phyloP scores from a whole-genome alignment of 2,888 invertebrate species.

The Thalpophila matura region DNA sequence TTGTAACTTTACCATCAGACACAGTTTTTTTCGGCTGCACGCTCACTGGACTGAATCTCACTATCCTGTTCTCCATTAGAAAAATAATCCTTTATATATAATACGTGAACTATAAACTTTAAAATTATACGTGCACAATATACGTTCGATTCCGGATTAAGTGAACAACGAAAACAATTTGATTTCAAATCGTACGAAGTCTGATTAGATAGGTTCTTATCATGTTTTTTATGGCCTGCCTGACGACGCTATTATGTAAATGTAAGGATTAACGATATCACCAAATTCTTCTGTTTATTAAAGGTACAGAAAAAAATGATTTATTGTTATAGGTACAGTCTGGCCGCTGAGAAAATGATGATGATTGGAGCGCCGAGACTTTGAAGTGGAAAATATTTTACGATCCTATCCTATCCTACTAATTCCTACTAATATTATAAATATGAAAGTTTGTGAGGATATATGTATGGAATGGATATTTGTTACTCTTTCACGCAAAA shows the following conservation, averaged over 20 bases:
- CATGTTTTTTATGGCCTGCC: slow-evolving; percentile 65
- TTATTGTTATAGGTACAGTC: too few species aligned
- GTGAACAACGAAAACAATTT: slow-evolving; percentile 72
- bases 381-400: too few species aligned
- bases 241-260: slow-evolving; percentile 63
- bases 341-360: too few species aligned
- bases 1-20: slow-evolving; percentile 76
- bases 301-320: too few species aligned
- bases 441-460: too few species aligned
- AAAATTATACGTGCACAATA: slow-evolving; percentile 58
- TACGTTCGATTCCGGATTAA: slow-evolving; percentile 69
- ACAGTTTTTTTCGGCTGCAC: slow-evolving; percentile 73
- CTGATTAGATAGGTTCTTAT: slow-evolving; percentile 83
- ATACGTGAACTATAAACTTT: slow-evolving; percentile 17
- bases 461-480: too few species aligned
- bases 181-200: slow-evolving; percentile 68
- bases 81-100: not conserved
- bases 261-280: slow-evolving; percentile 50
- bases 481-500: too few species aligned
- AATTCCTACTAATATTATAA: too few species aligned
- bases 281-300: slow-evolving; percentile 19
- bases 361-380: too few species aligned
- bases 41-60: slow-evolving; percentile 69
- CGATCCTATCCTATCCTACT: too few species aligned
- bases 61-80: slow-evolving; percentile 75